Conservation (phyloP, 2,113 vertebrate species). For the Eurypyga helias region DNA sequence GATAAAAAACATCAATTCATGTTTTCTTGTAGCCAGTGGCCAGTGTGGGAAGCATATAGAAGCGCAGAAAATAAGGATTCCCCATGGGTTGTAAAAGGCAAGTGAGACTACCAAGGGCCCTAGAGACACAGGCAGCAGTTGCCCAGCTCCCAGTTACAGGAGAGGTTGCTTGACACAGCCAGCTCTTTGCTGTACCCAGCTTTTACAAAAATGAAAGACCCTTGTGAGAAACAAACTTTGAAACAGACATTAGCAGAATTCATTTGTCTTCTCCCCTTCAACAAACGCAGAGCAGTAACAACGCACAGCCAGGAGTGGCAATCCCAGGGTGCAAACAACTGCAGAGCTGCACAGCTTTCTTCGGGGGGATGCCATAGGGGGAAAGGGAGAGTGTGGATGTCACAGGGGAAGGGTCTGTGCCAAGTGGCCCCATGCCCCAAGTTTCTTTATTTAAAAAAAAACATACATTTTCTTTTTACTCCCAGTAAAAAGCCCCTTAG, state of each 20-base stretch:
- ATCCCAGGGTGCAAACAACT: background rate
- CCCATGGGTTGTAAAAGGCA: background rate
- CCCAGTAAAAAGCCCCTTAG: background rate
- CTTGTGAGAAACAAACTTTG: background rate
- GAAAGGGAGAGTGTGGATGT: rapidly evolving
- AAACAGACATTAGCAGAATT: background rate
- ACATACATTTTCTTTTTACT: background rate
- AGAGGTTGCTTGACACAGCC: rapidly evolving
- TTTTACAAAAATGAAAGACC: background rate
- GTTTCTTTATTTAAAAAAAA: background rate
- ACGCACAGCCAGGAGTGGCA: background rate
- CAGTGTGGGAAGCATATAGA: background rate
- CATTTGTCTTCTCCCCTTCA: background rate
- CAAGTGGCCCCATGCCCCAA: rapidly evolving
- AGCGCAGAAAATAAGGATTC: background rate
- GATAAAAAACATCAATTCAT: background rate
- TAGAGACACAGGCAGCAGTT: background rate
- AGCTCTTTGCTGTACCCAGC: background rate
- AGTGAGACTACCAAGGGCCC: background rate
- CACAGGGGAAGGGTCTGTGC: background rate
- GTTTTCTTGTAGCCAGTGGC: background rate
- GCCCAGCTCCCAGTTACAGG: background rate
- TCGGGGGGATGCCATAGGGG: background rate
- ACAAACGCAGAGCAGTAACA: background rate
- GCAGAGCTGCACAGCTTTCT: background rate